Evolutionary conservation across 2,888 invertebrate species (phyloP).

Genomic region (Clepsis dumicolana): DNA sequence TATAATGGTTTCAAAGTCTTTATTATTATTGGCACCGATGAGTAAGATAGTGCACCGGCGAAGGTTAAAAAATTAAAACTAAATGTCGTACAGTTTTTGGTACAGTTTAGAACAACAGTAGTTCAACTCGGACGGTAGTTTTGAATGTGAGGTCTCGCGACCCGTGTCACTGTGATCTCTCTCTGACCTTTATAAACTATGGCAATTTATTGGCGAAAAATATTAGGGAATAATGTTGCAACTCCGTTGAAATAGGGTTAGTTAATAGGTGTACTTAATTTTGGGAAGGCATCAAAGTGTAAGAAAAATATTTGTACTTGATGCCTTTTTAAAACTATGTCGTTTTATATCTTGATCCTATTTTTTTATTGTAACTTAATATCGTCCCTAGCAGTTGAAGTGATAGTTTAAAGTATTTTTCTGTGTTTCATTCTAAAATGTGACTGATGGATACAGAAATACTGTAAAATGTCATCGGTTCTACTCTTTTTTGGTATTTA

Average conservation of each 20-base stretch:
- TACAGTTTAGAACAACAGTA: conserved; percentile 23
- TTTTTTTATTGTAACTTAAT: neutral
- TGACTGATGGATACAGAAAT: neutral
- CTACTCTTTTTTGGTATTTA: neutral
- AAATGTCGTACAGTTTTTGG: neutral
- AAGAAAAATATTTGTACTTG: neutral
- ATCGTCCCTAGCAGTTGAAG: neutral
- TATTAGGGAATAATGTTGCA: neutral
- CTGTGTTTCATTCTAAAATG: neutral
- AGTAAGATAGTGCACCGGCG: neutral
- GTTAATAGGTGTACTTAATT: neutral
- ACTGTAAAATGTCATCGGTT: neutral
- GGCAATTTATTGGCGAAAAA: conserved; percentile 37
- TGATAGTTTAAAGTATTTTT: neutral
- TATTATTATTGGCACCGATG: too few species aligned
- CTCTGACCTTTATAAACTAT: conserved; percentile 35
- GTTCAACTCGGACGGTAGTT: conserved; percentile 37
- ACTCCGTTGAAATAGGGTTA: neutral
- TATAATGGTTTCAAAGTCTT: too few species aligned
- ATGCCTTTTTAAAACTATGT: neutral
- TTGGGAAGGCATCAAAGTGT: neutral
- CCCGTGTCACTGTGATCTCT: conserved; percentile 54
- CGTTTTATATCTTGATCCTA: neutral
- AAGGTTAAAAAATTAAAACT: neutral
- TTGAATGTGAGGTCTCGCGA: conserved; percentile 42